Conservation (phyloP, 2,888 invertebrate genomes). For the Dryadula phaetusa region DNA sequence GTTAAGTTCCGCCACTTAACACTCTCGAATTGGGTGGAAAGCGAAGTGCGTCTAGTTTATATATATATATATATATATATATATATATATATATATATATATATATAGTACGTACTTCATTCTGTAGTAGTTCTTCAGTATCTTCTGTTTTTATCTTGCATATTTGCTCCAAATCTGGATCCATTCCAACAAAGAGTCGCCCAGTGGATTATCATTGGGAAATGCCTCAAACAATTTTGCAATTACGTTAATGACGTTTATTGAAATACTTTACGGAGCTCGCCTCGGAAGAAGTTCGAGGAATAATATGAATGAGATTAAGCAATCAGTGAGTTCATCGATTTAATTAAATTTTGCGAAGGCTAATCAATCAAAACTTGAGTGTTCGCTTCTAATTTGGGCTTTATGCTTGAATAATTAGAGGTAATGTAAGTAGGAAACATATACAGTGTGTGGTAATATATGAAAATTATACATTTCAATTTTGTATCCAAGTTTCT, state of each 20-base stretch:
- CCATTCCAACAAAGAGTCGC: conserved; percentile 34
- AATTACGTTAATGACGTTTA: conserved; percentile 66
- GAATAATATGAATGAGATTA: conserved; percentile 61
- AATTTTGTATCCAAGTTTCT: too few species aligned
- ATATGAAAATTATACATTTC: neutral
- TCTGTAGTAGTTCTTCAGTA: neutral
- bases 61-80: too few species aligned
- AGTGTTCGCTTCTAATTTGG: conserved; percentile 29
- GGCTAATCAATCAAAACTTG: conserved; percentile 47
- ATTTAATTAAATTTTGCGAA: conserved; percentile 54
- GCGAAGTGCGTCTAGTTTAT: too few species aligned
- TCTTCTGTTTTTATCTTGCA: neutral
- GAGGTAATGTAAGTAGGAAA: conserved; percentile 14
- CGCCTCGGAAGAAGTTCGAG: conserved; percentile 33
- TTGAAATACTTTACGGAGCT: conserved; percentile 63
- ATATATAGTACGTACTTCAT: neutral
- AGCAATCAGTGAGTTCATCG: conserved; percentile 61
- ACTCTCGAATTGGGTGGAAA: too few species aligned
- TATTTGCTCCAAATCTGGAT: neutral
- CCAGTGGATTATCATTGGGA: conserved; percentile 33
- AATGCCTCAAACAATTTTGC: conserved; percentile 47
- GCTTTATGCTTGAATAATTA: conserved; percentile 27
- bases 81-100: too few species aligned
- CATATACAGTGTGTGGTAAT: neutral
- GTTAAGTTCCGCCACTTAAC: too few species aligned